Base-by-base conservation (phyloP, 1,140 invertebrate genomes). In the Zophobas atratus region DNA sequence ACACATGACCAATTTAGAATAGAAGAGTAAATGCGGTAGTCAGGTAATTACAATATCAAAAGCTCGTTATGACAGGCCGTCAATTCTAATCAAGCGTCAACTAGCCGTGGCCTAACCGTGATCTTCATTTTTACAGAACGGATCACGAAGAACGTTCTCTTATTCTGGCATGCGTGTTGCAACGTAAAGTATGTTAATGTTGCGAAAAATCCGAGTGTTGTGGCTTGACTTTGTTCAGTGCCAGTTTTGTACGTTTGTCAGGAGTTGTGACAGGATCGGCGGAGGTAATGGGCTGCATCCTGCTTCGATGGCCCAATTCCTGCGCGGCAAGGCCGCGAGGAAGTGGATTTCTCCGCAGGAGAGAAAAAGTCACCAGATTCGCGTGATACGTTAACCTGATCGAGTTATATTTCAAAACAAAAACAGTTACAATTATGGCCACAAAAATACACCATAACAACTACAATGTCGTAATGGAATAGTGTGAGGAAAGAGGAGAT, bases 41-140 rank as follows among this genome's bases (percentile, higher is more conserved):
- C 79, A 63, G 60, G 63, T 80, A 80, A 80, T 80, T 80, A 80
- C 71, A 75, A 80, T 80, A 77, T 80, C 79, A 78, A 78, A 80
- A 56, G 57, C 72, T 73, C 57, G 76, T 80, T 80, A 78, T 80
- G 79, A 80, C 72, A 63, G 72, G 55, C 76, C 70, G 79, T 80
- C 79, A 80, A 72, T 75, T 70, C 76, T 63, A 75, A 80, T 80
- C 76, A 80, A 70, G 57, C 70, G 67, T 75, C 78, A 76, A 57
- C 74, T 76, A 46, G 75, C 74, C 70, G 70, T 72, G 75, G 75
- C 71, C 53, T 48, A 79, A 53, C 73, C 77, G 77, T 78, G 77
- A 78, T 78, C 77, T 63, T 75, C 43, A 79, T 76, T 79, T 79
- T 79, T 79, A 76, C 51, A 35, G 48, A 46, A 67, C 51, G 6